Base-by-base conservation (phyloP, 2,888 invertebrate species). In the Pycnomerus fuliginosus region DNA sequence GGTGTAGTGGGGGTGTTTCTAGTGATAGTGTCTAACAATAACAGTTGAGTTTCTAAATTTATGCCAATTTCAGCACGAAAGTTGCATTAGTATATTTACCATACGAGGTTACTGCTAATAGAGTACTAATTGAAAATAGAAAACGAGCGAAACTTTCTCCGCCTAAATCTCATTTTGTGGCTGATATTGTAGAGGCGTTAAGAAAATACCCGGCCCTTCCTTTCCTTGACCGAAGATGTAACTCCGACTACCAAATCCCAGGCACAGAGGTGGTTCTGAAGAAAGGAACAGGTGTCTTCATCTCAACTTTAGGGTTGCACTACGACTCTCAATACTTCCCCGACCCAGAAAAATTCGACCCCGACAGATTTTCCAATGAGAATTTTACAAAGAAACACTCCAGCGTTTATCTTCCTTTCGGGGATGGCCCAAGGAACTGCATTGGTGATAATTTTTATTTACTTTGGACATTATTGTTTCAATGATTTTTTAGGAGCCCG, bases 281-380 rank as follows among this genome's bases (percentile, higher is more conserved):
- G 15, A 62, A 67, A 43, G 72, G 69, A 2, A 62, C 58, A 2
- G 50, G 58, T 1, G 56, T 73, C 1, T 45, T 60, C 7, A 60
- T 73, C 12, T 67, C 72, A 1, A 52, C 65, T 2, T 48, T 55
- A 16, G 64, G 62, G 1, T 30, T 74, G 8, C 74, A 74, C 33
- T 57, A 59, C 17, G 69, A 73, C 51, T 56, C 60, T 1, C 38
- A 64, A 13, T 65, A 66, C 56, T 73, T 60, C 48, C 67, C 69
- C 1, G 62, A 72, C 28, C 72, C 73, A 0, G 54, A 67, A 8
- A 56, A 56, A 37, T 74, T 72, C 50, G 61, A 70, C 48, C 74
- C 74, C 0, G 68, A 70, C 37, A 50, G 72, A 28, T 72, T 72
- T 57, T 40, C 40, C 3, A 2, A 16, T 12, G 53, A 40, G 0